Conservation (phyloP, 2,797 vertebrate genomes). For the Bovichtus variegatus region DNA sequence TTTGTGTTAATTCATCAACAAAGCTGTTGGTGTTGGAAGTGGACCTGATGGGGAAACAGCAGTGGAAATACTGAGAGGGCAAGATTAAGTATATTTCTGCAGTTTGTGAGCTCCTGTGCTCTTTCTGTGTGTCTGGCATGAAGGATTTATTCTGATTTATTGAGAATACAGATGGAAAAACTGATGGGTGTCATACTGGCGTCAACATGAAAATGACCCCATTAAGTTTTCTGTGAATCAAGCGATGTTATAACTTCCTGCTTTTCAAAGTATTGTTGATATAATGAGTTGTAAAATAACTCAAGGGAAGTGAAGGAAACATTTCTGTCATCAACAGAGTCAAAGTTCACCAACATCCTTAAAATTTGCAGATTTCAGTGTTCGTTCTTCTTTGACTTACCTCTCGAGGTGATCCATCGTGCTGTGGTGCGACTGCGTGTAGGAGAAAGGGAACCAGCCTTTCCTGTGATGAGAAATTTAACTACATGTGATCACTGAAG, state of each 20-base stretch:
- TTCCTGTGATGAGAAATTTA: slow-evolving; percentile 79
- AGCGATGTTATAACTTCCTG: background rate
- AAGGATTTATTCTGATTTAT: slow-evolving; percentile 25
- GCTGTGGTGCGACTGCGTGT: slow-evolving; percentile 85
- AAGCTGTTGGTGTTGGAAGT: slow-evolving; percentile 51
- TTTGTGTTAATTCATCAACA: slow-evolving; percentile 41
- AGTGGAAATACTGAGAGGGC: slow-evolving; percentile 29
- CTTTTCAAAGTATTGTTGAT: background rate
- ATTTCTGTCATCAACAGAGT: slow-evolving; percentile 6
- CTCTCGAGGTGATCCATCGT: slow-evolving; percentile 78
- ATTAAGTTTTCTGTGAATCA: slow-evolving; percentile 5
- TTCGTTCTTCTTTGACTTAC: slow-evolving; percentile 64
- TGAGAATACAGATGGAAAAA: slow-evolving; percentile 18
- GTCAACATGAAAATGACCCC: slow-evolving; percentile 17
- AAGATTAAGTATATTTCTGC: background rate
- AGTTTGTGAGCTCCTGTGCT: background rate
- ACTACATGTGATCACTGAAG: background rate
- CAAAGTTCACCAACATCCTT: slow-evolving; percentile 11
- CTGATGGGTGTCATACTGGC: slow-evolving; percentile 4
- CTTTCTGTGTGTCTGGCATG: slow-evolving; percentile 18
- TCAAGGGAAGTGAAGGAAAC: slow-evolving; percentile 3
- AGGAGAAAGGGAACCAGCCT: slow-evolving; percentile 93
- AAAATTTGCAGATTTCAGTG: background rate
- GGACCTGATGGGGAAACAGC: background rate
- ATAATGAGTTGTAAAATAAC: background rate